These are phyloP conservation scores for Galerucella pusilla DNA, from an alignment of 2,888 invertebrate species.

Conservation along the genomic window DNA sequence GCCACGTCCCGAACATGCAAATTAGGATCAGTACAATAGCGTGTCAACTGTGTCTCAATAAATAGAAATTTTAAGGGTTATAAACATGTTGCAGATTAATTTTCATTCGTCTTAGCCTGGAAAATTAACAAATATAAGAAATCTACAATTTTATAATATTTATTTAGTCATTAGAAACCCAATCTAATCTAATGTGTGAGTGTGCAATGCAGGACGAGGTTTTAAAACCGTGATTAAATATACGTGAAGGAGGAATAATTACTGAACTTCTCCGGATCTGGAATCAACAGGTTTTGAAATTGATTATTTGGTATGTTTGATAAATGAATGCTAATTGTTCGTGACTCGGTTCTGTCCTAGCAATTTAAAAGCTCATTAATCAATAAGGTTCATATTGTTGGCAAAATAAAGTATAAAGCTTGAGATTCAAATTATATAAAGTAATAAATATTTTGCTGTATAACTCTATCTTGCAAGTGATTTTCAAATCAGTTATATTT, in stretches of 20 bases:
- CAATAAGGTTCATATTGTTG: not conserved
- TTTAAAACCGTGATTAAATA: conserved; percentile 7
- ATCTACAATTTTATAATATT: too few species aligned
- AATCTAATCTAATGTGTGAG: not conserved
- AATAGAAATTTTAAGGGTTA: not conserved
- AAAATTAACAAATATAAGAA: too few species aligned
- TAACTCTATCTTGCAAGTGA: too few species aligned
- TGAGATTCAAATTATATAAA: too few species aligned
- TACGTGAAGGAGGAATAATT: conserved; percentile 13
- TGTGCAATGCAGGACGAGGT: not conserved
- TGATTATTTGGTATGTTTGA: conserved; percentile 13
- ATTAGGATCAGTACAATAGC: not conserved
- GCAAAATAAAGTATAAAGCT: too few species aligned
- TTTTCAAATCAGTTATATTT: too few species aligned
- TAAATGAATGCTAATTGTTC: conserved; percentile 3
- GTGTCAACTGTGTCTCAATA: not conserved
- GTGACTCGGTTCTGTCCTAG: not conserved
- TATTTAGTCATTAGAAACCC: too few species aligned
- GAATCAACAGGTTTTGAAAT: conserved; percentile 16
- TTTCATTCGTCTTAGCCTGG: not conserved
- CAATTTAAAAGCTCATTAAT: not conserved
- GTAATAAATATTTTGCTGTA: too few species aligned
- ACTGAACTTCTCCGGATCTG: not conserved
- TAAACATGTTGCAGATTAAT: not conserved
- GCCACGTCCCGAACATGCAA: conserved; percentile 11